Base-by-base conservation (phyloP, 2,888 invertebrate genomes). In the Mythimna lalbum region DNA sequence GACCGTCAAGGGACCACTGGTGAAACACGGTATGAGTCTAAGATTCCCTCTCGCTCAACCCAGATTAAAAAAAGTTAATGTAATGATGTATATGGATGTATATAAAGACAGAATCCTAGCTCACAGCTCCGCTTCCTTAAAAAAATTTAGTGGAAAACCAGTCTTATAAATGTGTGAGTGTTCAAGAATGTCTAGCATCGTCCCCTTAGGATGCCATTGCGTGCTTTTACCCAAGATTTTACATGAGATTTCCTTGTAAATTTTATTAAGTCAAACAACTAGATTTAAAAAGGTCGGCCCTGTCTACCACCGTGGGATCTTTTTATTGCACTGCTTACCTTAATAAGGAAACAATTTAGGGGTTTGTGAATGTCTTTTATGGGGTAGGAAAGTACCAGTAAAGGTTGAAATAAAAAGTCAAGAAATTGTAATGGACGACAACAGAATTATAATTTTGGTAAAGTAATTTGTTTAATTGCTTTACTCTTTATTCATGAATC, bases 231-330 rank as follows among this genome's bases (percentile, higher is more conserved):
- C 39, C 33, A 56, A 53, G 66, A 62, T 70, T 72, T 73, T 59
- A 69, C 59, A 65, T 23, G 60, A 53, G 36, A 65, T 75, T 71
- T 73, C 64, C 81, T 69, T 64, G 55, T 73, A 80, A 61, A 70
- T 73, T 78, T 66, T 72, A 79, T 77, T 79, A 71, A 76, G 73
- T 73, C 67, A 21, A 62, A 62, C 71, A 63, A 79, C 62, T 69
- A 77, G 39, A 77, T 73, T 73, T 77, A 77, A 69, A 80, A 70
- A 70, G 67, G 77, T 80, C 31, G 50, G 21, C 5, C 19, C n/a
- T 55, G 50, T 53, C 19, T 64, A 19, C 27, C 17, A 49, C 53
- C 23, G 10, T 53, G 33, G 36, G 19, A 19, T 70, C n/a, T 49
- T 75, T 75, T 80, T 65, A 65, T 66, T 66, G 57, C 39, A 79